Evolutionary conservation across 2,797 vertebrate genomes (phyloP), one percentile per base, ranked within the genome.

Genomic region (Decapterus maruadsi): DNA sequence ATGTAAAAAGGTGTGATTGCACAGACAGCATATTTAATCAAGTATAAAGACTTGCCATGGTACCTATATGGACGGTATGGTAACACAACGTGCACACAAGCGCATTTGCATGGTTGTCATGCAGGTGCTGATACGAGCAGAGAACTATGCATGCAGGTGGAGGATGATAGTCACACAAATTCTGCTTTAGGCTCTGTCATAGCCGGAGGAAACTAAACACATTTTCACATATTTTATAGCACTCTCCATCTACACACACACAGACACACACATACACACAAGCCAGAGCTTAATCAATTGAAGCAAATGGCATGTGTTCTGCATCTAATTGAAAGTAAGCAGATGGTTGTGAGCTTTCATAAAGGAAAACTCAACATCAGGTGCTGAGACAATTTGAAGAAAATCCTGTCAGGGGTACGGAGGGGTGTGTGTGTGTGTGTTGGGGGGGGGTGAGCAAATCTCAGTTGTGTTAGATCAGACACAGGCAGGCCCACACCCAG

Each of bases 391-490:
- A 20, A 78, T 83, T 69, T 85, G 63, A 83, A 75, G 53, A 78
- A 82, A 83, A 72, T 78, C 69, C 79, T 17, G 29, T 76, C 64
- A 48, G 81, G 73, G 64, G 54, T 43, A 19, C 31, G 1, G 55
- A 68, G 71, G 68, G 87, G 78, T n/a, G n/a, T n/a, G n/a, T n/a
- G n/a, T n/a, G n/a, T n/a, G n/a, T n/a, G n/a, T n/a, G n/a, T n/a
- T n/a, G n/a, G n/a, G 55, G 71, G 71, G 68, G 87, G 78, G 84
- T 72, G 87, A 89, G 91, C 88, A 94, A 92, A 91, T 92, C 85
- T 90, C 74, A 50, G 80, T 78, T 92, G 74, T 50, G 72, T 89
- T 89, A 84, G 88, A 90, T 91, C 87, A 89, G 88, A 92, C 85
- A 72, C 67, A 72, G 74, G 69, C 77, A 75, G 66, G 64, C 75